Base-by-base conservation (phyloP, 2,797 vertebrate species). In the Poeciliopsis infans region DNA sequence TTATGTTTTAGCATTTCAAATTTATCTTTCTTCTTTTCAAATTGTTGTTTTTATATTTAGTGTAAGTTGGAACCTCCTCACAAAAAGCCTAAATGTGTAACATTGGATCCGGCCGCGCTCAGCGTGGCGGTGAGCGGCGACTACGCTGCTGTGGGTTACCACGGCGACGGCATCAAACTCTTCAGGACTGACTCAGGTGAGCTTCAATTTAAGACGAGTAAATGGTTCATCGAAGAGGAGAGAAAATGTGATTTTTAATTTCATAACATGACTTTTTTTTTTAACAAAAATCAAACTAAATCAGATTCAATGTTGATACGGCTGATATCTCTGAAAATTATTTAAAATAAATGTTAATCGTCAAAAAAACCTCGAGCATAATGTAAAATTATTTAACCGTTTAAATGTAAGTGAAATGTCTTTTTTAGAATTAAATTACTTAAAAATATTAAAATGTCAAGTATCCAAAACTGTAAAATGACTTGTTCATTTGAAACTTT, bases 101-200 rank as follows among this genome's bases (percentile, higher is more conserved):
- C 28, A 0, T 28, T 86, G 1, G 80, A 88, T 4, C 86, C 93
- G 8, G 87, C 96, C 13, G 96, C 96, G 31, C 95, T 97, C 13
- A 96, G 94, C 8, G 93, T 96, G 75, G 96, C 96, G 25, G 91
- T 96, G 15, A 93, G 89, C 12, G 88, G 89, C 59, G 83, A 90
- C 28, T 81, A 1, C 0, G 89, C 92, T 23, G 96, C 95, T 45
- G 96, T 97, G 70, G 97, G 97, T 45, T 96, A 96, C 91, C 96
- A 96, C 64, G 92, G 91, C 0, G 91, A 95, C 1, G 95, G 95
- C 79, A 78, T 98, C 80, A 95, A 87, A 80, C 85, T 97, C 85
- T 97, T 96, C 91, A 90, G 47, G 59, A 79, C 94, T 1, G 82
- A 93, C 2, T 90, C 95, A 78, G 95, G 96, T 97, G 74, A n/a